These are phyloP conservation scores for Pterostichus madidus DNA, from an alignment of 2,888 invertebrate species.

Conservation along the genomic window DNA sequence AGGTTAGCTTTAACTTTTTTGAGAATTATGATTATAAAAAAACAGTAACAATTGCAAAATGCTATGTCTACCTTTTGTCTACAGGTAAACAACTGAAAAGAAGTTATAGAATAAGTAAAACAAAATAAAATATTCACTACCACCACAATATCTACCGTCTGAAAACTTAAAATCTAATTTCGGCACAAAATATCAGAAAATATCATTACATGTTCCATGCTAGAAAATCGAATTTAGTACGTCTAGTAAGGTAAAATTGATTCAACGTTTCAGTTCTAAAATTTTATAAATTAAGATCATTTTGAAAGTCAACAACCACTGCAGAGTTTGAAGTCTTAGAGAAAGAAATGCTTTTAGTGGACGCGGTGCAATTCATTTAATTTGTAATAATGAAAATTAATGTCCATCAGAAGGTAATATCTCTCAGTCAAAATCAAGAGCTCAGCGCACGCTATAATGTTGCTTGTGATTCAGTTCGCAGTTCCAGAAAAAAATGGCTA, in stretches of 20 bases:
- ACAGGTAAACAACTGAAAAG: constrained; percentile 8
- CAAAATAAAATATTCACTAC: constrained; percentile 33
- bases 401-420: constrained; percentile 12
- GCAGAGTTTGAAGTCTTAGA: constrained; percentile 13
- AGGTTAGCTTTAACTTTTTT: too few species aligned
- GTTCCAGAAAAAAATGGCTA: neutral
- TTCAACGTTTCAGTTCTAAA: neutral
- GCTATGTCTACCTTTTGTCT: too few species aligned
- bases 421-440: neutral
- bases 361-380: constrained; percentile 18
- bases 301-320: constrained; percentile 9
- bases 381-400: constrained; percentile 51
- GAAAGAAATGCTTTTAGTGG: constrained; percentile 29
- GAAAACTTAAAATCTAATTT: constrained; percentile 35
- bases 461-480: too few species aligned
- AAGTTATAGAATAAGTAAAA: neutral
- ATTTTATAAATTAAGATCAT: constrained; percentile 32
- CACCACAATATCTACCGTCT: constrained; percentile 1
- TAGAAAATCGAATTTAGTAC: constrained; percentile 15
- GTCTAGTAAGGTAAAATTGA: constrained; percentile 19
- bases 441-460: too few species aligned
- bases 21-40: too few species aligned
- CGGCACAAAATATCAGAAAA: constrained; percentile 11
- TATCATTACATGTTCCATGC: constrained; percentile 14
- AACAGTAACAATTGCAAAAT: too few species aligned